Base-by-base conservation (phyloP, 2,888 invertebrate species). In the Hypomecis atomaria region DNA sequence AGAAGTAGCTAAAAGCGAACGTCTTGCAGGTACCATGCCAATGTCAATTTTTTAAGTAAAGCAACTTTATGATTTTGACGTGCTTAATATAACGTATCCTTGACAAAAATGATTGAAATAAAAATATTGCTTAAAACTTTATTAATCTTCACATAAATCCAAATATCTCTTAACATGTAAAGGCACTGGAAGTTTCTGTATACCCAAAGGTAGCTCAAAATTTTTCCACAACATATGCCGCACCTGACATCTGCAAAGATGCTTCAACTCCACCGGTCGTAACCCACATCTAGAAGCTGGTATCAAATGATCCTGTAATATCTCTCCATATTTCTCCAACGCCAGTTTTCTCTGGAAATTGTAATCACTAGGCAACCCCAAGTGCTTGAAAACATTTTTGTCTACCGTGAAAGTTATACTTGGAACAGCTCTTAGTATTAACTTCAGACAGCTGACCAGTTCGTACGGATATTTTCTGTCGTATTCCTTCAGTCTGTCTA, bases 121-220 rank as follows among this genome's bases (percentile, higher is more conserved):
- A 37, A 48, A n/a, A n/a, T 33, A 9, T 53, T 55, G 48, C n/a
- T 58, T 65, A 59, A 45, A 43, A 36, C 10, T 53, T 45, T 49
- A 42, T 93, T 88, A 96, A 85, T 97, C 96, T 62, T 94, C 94
- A 81, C 95, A 92, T 58, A 97, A 91, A 88, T 97, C 96, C 70
- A 97, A 88, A 87, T 97, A 97, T 73, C 94, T 93, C 76, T 94
- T 94, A 66, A 97, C 82, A 38, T 93, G 87, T 45, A 93, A 85
- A 0, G 97, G 97, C 70, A 97, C 86, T 5, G 95, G 94, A 53
- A 97, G 81, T 23, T 93, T 93, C 71, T 94, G 92, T 70, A 97
- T 96, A 10, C 97, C 97, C 71, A 94, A 93, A 0, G 97, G 97
- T 47, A 97, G 82, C 72, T 95, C 95, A 85, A 95, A 96, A 78